phyloP scores from a whole-genome alignment of 2,888 invertebrate genomes.

The Eupithecia inturbata region DNA sequence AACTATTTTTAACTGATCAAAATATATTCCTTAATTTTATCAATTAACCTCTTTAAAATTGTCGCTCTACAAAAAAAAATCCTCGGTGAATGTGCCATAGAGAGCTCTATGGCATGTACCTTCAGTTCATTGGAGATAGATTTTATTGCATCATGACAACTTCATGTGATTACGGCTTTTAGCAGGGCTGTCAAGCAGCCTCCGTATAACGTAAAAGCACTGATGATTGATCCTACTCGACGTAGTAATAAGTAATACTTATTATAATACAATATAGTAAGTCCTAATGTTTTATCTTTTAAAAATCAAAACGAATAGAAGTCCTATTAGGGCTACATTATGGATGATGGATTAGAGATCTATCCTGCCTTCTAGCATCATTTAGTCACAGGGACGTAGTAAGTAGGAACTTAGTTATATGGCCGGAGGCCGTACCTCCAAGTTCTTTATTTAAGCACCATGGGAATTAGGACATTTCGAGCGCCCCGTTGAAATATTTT shows the following conservation, averaged over 20 bases:
- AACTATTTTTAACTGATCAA: not conserved
- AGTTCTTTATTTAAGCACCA: no score
- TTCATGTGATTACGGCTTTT: not conserved
- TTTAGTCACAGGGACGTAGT: no score
- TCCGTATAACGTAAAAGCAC: not conserved
- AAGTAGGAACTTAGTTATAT: no score
- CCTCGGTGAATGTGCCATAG: not conserved
- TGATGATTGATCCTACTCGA: not conserved
- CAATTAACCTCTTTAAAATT: not conserved
- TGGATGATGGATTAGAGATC: no score
- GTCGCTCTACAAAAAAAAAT: not conserved
- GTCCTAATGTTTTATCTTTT: not conserved
- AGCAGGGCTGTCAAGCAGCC: not conserved
- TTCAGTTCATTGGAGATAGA: not conserved
- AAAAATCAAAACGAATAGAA: not conserved
- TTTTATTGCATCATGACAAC: not conserved
- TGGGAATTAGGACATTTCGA: not conserved
- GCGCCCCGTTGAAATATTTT: not conserved
- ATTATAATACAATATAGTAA: no score
- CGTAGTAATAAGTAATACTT: not conserved
- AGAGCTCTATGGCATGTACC: no score
- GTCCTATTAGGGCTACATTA: no score
- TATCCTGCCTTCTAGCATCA: no score
- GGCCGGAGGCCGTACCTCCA: no score
- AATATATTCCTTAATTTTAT: not conserved